phyloP scores from a whole-genome alignment of 2,888 invertebrate genomes.

The Meta bourneti region DNA sequence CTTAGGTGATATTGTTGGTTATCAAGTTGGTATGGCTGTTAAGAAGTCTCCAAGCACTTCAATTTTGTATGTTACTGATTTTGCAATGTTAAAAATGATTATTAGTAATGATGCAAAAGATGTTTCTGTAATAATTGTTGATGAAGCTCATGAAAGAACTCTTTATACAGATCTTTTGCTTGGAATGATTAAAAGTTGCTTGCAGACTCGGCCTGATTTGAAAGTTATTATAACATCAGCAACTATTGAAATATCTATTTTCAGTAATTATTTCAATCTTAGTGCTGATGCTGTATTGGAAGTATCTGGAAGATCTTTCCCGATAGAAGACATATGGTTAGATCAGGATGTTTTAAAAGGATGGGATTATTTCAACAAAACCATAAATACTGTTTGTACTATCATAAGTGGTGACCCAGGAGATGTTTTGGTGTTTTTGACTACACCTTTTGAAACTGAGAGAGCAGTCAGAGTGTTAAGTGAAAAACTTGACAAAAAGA shows the following conservation, averaged over 20 bases:
- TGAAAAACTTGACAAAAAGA: conserved; percentile 54
- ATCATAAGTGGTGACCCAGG: conserved; percentile 79
- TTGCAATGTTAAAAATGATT: conserved; percentile 80
- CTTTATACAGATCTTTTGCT: conserved; percentile 81
- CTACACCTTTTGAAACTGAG: conserved; percentile 80
- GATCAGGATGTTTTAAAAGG: conserved; percentile 77
- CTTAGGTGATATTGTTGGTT: conserved; percentile 79
- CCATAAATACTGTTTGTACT: conserved; percentile 79
- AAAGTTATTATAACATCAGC: conserved; percentile 81
- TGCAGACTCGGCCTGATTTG: conserved; percentile 79
- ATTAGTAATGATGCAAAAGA: conserved; percentile 78
- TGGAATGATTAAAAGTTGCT: conserved; percentile 80
- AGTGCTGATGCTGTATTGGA: conserved; percentile 78
- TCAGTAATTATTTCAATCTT: conserved; percentile 79
- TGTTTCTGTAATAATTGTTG: conserved; percentile 80
- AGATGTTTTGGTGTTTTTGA: conserved; percentile 79
- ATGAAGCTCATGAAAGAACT: conserved; percentile 81
- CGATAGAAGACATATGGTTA: conserved; percentile 80
- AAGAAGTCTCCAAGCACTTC: conserved; percentile 78
- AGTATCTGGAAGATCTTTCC: conserved; percentile 80
- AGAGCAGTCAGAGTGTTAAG: conserved; percentile 77
- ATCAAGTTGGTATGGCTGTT: conserved; percentile 79
- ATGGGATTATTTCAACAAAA: conserved; percentile 77
- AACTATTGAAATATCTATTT: conserved; percentile 80
- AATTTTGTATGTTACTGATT: conserved; percentile 80